Base-by-base conservation (phyloP, 2,113 vertebrate genomes). In the Euleptes europaea region DNA sequence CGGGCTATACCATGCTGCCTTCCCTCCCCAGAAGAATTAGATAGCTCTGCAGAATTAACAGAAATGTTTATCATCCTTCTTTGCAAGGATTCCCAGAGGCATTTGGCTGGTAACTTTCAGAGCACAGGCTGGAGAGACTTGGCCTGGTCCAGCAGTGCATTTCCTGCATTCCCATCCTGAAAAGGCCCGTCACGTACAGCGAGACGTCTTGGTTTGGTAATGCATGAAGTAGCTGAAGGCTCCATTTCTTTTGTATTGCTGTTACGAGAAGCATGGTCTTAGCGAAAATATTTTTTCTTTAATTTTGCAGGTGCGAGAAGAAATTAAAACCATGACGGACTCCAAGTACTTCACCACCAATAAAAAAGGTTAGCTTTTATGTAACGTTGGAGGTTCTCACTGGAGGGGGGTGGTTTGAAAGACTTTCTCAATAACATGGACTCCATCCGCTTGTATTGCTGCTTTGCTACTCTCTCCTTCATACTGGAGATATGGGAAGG, bases 261-360 rank as follows among this genome's bases (percentile, higher is more conserved):
- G 10, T 14, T 67, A 67, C 14, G 31, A 3, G 65, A 14, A 33
- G n/a, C 35, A 21, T 15, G n/a, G 6, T 2, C n/a, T 35, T 35
- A 35, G 69, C 7, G 38, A 33, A 10, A 69, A 33, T 47, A 28
- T 70, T 17, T 17, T 40, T 33, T 11, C 14, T 17, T 31, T 13
- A 23, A 5, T 31, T 7, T 6, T 82, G 1, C 87, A 97, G 95
- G 96, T 93, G 78, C 95, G 95, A 92, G 94, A 80, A 97, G 94
- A 93, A 95, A 42, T 92, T 85, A 86, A 75, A 96, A 94, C 90
- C 96, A 99, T 99, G 99, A 99, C 99, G 31, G 99, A 99, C 95
- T 99, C 99, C 92, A 99, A 99, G 94, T 99, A 99, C 95, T 99
- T 99, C 91, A 99, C 98, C 49, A 99, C 98, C 75, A 99, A 99